Evolutionary conservation across 1,140 invertebrate species (phyloP).

Genomic region (Lineus longissimus): DNA sequence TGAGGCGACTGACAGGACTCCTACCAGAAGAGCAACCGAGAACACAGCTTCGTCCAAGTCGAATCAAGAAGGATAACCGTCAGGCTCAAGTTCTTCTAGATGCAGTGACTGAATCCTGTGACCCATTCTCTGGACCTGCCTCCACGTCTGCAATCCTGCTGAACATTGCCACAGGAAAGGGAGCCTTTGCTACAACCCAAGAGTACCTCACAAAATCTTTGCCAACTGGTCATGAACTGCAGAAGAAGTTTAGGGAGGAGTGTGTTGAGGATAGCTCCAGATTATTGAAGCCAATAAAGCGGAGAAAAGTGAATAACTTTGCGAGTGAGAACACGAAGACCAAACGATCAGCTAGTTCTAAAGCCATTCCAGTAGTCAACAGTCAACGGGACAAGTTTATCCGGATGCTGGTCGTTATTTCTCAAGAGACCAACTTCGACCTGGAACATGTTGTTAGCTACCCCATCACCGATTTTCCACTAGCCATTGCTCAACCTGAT

Average conservation of each 20-base stretch:
- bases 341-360: background rate
- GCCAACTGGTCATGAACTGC: background rate
- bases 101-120: background rate
- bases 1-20: background rate
- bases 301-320: background rate
- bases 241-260: background rate
- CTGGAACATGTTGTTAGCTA: background rate
- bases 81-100: background rate
- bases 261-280: background rate
- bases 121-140: background rate
- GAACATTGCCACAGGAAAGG: constrained; percentile 7
- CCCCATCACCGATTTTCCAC: constrained; percentile 10
- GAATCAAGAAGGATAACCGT: constrained; percentile 1
- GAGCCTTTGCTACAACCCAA: background rate
- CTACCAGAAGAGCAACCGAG: background rate
- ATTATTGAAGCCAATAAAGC: background rate
- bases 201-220: background rate
- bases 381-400: constrained; percentile 8
- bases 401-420: constrained; percentile 11
- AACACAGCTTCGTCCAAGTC: background rate
- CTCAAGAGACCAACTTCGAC: constrained; percentile 7
- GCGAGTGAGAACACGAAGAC: background rate
- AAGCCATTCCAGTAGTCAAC: background rate
- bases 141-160: background rate
- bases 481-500: constrained; percentile 11